These are phyloP conservation scores for Belgica antarctica DNA, from an alignment of 2,888 invertebrate genomes.

Conservation along the genomic window DNA sequence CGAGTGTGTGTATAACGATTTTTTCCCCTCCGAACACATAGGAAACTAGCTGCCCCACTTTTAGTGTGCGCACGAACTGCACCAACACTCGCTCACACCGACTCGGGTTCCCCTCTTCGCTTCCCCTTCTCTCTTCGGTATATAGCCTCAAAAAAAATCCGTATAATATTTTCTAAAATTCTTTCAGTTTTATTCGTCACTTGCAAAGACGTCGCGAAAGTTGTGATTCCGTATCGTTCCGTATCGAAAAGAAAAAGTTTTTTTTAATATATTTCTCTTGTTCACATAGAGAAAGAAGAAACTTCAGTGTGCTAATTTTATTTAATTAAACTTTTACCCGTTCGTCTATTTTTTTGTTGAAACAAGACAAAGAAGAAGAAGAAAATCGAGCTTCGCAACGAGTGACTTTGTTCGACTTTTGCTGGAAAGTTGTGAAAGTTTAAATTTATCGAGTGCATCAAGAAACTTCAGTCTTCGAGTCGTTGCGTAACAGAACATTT, in stretches of 20 bases:
- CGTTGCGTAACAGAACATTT: slow-evolving; percentile 41
- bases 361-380: slow-evolving; percentile 7
- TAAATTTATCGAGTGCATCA: not conserved
- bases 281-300: slow-evolving; percentile 5
- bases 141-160: slow-evolving; percentile 34
- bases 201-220: slow-evolving; percentile 43
- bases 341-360: not conserved
- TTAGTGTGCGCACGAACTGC: slow-evolving; percentile 26
- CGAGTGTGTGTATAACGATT: slow-evolving; percentile 33
- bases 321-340: slow-evolving; percentile 13
- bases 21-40: slow-evolving; percentile 14
- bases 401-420: slow-evolving; percentile 9
- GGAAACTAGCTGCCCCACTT: slow-evolving; percentile 35
- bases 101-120: not conserved
- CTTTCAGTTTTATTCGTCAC: slow-evolving; percentile 44
- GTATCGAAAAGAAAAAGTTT: not conserved
- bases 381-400: not conserved
- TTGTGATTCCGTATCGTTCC: slow-evolving; percentile 41
- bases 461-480: not conserved
- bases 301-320: slow-evolving; percentile 10
- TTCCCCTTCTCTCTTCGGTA: slow-evolving; percentile 39
- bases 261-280: slow-evolving; percentile 3
- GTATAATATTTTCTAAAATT: slow-evolving; percentile 44
- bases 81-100: not conserved
- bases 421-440: not conserved